These are phyloP conservation scores for Troides oblongomaculatus DNA, from an alignment of 2,888 invertebrate species.

Conservation along the genomic window DNA sequence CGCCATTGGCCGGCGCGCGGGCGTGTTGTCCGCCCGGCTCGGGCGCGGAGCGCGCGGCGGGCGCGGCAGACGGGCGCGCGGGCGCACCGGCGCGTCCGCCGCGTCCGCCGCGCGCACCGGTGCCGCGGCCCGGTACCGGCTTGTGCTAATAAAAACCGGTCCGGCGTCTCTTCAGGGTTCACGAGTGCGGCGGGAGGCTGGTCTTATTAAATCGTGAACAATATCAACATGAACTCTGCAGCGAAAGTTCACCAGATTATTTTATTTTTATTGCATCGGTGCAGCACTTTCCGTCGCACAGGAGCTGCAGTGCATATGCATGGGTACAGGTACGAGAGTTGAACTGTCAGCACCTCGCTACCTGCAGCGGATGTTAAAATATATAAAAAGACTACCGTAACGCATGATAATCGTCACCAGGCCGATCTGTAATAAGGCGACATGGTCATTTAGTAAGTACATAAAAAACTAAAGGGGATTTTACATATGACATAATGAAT, in stretches of 20 bases:
- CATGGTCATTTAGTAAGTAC: no score
- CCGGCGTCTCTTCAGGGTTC: conserved; percentile 32
- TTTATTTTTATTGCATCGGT: not conserved
- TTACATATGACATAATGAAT: no score
- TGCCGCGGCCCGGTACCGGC: conserved; percentile 26
- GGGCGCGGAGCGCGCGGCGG: conserved; percentile 49
- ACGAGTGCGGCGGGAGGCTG: conserved; percentile 30
- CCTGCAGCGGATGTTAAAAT: no score
- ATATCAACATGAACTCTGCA: conserved; percentile 7
- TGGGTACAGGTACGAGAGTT: no score
- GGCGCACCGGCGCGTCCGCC: conserved; percentile 35
- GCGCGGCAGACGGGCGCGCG: conserved; percentile 45
- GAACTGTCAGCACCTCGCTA: no score
- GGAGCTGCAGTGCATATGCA: no score
- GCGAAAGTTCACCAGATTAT: not conserved
- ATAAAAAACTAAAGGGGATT: no score
- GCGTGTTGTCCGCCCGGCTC: conserved; percentile 35
- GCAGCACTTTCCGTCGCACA: not conserved
- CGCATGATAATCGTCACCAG: no score
- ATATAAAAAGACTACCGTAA: no score
- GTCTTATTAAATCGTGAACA: conserved; percentile 2
- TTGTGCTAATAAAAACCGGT: conserved; percentile 50
- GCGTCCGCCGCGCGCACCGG: conserved; percentile 32
- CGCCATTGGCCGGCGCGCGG: conserved; percentile 14
- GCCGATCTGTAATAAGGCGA: no score